Percentiles rank a stretch among this genome's conserved stretches.
phyloP scores from a whole-genome alignment of 2,113 vertebrate species.

The Chitala chitala region DNA sequence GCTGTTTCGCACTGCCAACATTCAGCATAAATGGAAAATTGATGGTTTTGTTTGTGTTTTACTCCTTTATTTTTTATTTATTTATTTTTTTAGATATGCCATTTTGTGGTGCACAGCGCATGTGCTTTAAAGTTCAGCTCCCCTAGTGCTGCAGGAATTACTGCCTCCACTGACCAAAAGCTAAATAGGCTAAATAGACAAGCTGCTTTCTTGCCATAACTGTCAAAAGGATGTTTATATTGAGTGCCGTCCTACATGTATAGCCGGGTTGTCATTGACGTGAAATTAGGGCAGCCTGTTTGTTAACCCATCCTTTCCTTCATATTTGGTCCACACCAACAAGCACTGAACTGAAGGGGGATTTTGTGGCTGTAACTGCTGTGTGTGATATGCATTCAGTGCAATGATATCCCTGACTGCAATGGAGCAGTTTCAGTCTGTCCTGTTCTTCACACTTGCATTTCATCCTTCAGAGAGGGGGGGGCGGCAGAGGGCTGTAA shows the following conservation, averaged over 20 bases:
- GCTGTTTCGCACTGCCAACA: neutral
- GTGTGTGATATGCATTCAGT: constrained; percentile 15
- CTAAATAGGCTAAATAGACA: neutral
- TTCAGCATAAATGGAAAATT: neutral
- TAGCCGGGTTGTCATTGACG: neutral
- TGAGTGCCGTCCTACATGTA: no score
- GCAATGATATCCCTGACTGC: neutral
- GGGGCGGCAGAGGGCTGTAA: no score
- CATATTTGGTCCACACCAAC: neutral
- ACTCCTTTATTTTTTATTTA: neutral
- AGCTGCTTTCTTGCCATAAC: neutral
- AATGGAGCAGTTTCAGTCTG: no score
- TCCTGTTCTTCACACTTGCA: no score
- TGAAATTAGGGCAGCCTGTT: neutral
- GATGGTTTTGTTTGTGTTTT: neutral
- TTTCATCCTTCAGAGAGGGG: no score
- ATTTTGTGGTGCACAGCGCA: neutral
- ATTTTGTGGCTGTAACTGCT: neutral
- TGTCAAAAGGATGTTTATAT: neutral
- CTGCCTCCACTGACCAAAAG: neutral
- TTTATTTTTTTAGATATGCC: neutral
- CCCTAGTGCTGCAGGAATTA: neutral
- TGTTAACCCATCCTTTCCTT: neutral
- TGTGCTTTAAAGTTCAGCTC: neutral
- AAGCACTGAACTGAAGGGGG: neutral